These are phyloP conservation scores for Hypomecis atomaria DNA, from an alignment of 2,888 invertebrate species.

Conservation along the genomic window DNA sequence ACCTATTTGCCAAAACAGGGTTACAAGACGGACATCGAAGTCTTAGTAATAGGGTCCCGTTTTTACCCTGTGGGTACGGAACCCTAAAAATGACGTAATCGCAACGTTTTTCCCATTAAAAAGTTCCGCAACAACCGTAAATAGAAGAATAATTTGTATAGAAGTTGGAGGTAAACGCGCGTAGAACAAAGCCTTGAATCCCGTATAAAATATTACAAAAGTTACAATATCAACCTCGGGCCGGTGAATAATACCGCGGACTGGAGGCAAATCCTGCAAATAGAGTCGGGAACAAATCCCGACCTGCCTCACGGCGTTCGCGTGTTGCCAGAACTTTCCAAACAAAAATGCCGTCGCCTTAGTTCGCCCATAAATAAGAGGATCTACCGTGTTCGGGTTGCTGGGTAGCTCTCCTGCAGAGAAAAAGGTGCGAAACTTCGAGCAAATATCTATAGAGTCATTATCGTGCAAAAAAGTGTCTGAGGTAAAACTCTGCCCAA, in stretches of 20 bases:
- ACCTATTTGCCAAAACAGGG: no score
- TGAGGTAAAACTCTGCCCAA: no score
- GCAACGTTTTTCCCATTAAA: neutral
- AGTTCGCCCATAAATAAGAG: slow-evolving; percentile 60
- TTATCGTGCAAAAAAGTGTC: no score
- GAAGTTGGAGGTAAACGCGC: slow-evolving; percentile 47
- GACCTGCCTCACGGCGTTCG: slow-evolving; percentile 51
- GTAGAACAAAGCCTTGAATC: slow-evolving; percentile 47
- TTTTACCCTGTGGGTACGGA: no score
- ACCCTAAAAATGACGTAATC: neutral
- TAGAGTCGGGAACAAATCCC: slow-evolving; percentile 52
- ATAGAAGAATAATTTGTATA: slow-evolving; percentile 51
- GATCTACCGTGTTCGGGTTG: slow-evolving; percentile 46
- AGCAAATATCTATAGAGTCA: no score
- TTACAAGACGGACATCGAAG: no score
- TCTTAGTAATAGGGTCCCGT: no score
- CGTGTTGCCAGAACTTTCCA: slow-evolving; percentile 46
- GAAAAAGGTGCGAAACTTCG: neutral
- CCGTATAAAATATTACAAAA: slow-evolving; percentile 53
- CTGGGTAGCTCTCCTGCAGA: neutral
- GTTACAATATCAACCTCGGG: slow-evolving; percentile 53
- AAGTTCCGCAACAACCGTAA: slow-evolving; percentile 20
- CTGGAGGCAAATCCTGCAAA: slow-evolving; percentile 41
- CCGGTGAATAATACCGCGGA: slow-evolving; percentile 49
- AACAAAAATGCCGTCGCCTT: slow-evolving; percentile 52